phyloP scores from a whole-genome alignment of 35 echinoderm and acorn worm genomes.

The Strongylocentrotus purpuratus region DNA sequence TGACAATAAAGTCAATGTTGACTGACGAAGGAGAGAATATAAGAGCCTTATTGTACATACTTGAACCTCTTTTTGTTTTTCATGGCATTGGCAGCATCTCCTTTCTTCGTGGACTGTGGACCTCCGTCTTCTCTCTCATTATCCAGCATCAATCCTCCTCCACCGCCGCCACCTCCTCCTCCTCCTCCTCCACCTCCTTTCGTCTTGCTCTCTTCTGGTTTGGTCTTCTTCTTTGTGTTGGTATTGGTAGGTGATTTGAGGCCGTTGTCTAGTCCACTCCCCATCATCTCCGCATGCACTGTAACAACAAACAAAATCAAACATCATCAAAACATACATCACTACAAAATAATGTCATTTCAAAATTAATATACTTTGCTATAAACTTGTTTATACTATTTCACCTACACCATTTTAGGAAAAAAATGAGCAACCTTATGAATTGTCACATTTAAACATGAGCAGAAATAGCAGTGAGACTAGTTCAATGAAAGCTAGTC shows the following conservation, averaged over 20 bases:
- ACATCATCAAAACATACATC: not conserved
- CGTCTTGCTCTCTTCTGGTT: slow-evolving; percentile 51
- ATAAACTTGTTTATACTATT: no score
- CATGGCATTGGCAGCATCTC: not conserved
- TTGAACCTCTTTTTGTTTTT: slow-evolving; percentile 68
- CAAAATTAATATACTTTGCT: no score
- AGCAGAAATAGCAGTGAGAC: not conserved
- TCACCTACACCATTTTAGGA: no score
- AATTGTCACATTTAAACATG: no score
- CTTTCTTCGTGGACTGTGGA: slow-evolving; percentile 1
- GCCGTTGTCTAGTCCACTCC: slow-evolving; percentile 56
- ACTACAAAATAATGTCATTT: no score
- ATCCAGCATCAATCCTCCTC: slow-evolving; percentile 29
- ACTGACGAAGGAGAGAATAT: not conserved
- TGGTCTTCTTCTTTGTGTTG: slow-evolving; percentile 69
- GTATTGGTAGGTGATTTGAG: slow-evolving; percentile 41
- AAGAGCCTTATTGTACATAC: not conserved
- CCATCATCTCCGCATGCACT: slow-evolving; percentile 59
- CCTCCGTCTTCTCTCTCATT: slow-evolving; percentile 46
- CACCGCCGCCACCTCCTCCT: not conserved
- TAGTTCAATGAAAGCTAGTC: not conserved
- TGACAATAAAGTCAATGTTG: not conserved
- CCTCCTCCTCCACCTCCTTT: slow-evolving; percentile 44
- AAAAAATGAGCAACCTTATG: not conserved
- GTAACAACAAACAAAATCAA: not conserved